Base-by-base conservation (phyloP, 2,888 invertebrate genomes). In the Pomacea canaliculata region DNA sequence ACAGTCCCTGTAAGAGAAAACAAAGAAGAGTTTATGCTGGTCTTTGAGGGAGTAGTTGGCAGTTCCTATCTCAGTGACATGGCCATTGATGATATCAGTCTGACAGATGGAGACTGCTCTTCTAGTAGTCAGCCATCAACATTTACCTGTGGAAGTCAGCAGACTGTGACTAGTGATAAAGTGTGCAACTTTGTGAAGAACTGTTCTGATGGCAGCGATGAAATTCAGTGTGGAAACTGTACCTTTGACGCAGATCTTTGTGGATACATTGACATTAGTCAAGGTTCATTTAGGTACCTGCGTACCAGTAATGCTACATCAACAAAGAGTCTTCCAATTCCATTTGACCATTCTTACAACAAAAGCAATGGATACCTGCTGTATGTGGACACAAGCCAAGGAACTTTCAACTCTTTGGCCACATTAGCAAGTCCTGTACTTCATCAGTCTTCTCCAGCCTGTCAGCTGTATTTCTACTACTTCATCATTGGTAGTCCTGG, bases 381-480 rank as follows among this genome's bases (percentile, higher is more conserved):
- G 82, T 94, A 93, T 83, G 94, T 95, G 51, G 94, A 95, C 85
- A 95, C 74, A 68, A 74, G 74, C 59, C 74, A 74, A 73, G 85
- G 86, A 7, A 27, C 48, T 0, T 23, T 62, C 51, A 80, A 78
- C 63, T 65, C 83, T 9, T 48, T 71, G 48, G 88, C 88, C 9
- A 78, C 74, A 0, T 78, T 88, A 1, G 70, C 78, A 71, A 86
- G 85, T 59, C 84, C 86, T 37, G 62, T 76, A 1, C 77, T 89
- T 12, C 80, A 83, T 13, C 83, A 93, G 74, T 96, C 95, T 89
- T 94, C 94, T 85, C 94, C 95, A 83, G 95, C 96, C 23, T 98
- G 98, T 89, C 95, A 95, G 92, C 77, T 87, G 56, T 67, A 77
- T 37, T 81, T 81, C 60, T 81, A 76, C 73, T 81, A 81, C 76